Base-by-base conservation (phyloP, 2,113 vertebrate species). In the Fulica atra region DNA sequence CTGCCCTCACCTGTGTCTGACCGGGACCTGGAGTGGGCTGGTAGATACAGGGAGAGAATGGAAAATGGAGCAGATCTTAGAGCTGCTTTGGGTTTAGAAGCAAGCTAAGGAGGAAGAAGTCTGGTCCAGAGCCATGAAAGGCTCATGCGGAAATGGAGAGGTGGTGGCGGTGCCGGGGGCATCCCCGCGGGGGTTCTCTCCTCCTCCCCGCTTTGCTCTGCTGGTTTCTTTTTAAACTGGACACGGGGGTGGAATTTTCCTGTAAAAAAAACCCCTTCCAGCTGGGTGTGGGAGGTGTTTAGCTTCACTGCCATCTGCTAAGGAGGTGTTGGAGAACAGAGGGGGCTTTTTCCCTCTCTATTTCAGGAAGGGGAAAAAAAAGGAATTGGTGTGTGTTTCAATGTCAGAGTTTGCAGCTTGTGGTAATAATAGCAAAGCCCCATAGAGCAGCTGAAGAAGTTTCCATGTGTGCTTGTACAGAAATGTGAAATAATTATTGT, bases 231-330 rank as follows among this genome's bases (percentile, higher is more conserved):
- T 11, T 9, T 16, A 19, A 28, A 5, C 8, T 25, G 56, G 68
- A 16, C 19, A 31, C 0, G 71, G 50, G 68, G 90, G 59, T 74
- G 86, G 95, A 95, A 74, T 85, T 26, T 26, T 94, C 90, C 85
- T 28, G 65, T 42, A 36, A 31, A 10, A 6, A 12, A 13, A 46
- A 9, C 44, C 44, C 69, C 73, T 89, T 28, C 81, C 93, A 93
- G 88, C 90, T 94, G 95, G 74, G 29, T 11, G 95, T 79, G 85
- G 95, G 96, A 94, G 90, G 92, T 86, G 90, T n/a, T 72, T 15
- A 36, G 88, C 82, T 19, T 82, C 81, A n/a, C 28, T 2, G 2
- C 95, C 93, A 94, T 93, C 95, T 94, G 95, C 91, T 83, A 54
- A 7, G 91, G 95, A 63, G 88, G 76, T 63, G 95, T 65, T 6